Conservation (phyloP, 2,888 invertebrate species). For the Tinea semifulvella region DNA sequence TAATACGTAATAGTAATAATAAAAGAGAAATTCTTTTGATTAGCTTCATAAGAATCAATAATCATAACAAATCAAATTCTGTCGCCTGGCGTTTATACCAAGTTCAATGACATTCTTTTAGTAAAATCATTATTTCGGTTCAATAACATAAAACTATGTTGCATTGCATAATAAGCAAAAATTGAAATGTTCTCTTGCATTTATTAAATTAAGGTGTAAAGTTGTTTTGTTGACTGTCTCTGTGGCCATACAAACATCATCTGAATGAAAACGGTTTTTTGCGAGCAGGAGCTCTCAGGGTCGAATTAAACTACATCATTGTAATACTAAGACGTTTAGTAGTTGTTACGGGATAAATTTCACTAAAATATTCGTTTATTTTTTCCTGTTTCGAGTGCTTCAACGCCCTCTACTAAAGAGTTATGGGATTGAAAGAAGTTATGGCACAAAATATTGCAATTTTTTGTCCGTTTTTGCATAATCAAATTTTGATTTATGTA, state of each 20-base stretch:
- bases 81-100: too few relatives aligned
- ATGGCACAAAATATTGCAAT: conserved; percentile 17
- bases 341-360: conserved; percentile 43
- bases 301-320: conserved; percentile 44
- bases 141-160: too few relatives aligned
- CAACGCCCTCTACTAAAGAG: conserved; percentile 34
- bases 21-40: too few relatives aligned
- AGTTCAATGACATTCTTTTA: too few relatives aligned
- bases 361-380: conserved; percentile 10
- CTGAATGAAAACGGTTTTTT: conserved; percentile 32
- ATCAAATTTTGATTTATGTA: conserved; percentile 57
- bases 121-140: too few relatives aligned
- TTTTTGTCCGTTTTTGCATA: conserved; percentile 43
- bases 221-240: conserved; percentile 23
- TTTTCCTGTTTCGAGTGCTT: conserved; percentile 2
- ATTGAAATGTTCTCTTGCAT: neutral
- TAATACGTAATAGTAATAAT: too few relatives aligned
- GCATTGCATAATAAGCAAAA: too few relatives aligned
- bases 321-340: conserved; percentile 52
- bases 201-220: neutral
- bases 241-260: conserved; percentile 28
- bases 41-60: too few relatives aligned
- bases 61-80: too few relatives aligned
- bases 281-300: conserved; percentile 30
- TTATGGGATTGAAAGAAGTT: conserved; percentile 30